phyloP scores from a whole-genome alignment of 1,140 invertebrate species.

The Coelopa frigida region DNA sequence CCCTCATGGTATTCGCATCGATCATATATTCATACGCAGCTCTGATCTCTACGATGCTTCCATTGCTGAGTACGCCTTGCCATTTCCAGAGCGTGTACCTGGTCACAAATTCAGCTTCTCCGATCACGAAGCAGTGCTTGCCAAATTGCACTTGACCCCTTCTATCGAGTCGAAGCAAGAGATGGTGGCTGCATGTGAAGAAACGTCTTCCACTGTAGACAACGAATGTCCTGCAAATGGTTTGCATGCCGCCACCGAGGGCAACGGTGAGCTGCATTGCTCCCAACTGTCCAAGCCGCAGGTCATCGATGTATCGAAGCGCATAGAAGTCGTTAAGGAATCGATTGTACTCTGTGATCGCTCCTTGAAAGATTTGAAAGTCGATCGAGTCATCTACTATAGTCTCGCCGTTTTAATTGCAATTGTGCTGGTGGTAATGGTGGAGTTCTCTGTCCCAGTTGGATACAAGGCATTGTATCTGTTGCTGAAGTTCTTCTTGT shows the following conservation, averaged over 20 bases:
- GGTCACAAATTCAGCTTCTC: conserved; percentile 70
- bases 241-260: background rate
- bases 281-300: background rate
- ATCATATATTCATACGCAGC: conserved; percentile 75
- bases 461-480: conserved; percentile 48
- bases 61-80: conserved; percentile 57
- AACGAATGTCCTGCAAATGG: conserved; percentile 9
- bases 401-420: conserved; percentile 47
- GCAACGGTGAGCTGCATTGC: conserved; percentile 15
- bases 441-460: conserved; percentile 42
- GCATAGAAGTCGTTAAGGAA: conserved; percentile 49
- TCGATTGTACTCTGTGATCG: conserved; percentile 55
- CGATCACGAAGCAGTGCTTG: conserved; percentile 84
- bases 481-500: conserved; percentile 53
- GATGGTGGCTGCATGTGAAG: background rate
- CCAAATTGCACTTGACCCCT: conserved; percentile 46
- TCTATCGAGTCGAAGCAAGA: too few relatives aligned
- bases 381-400: conserved; percentile 55
- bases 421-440: conserved; percentile 38
- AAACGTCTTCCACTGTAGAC: background rate
- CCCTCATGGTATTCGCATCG: conserved; percentile 79
- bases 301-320: conserved; percentile 11
- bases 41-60: conserved; percentile 47
- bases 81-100: conserved; percentile 67
- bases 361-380: conserved; percentile 50